A percentile compares a stretch with the other conserved stretches of the same genome.
These are phyloP conservation scores for Cremastobaeus sp. DNA, from an alignment of 2,888 invertebrate species.

Conservation along the genomic window DNA sequence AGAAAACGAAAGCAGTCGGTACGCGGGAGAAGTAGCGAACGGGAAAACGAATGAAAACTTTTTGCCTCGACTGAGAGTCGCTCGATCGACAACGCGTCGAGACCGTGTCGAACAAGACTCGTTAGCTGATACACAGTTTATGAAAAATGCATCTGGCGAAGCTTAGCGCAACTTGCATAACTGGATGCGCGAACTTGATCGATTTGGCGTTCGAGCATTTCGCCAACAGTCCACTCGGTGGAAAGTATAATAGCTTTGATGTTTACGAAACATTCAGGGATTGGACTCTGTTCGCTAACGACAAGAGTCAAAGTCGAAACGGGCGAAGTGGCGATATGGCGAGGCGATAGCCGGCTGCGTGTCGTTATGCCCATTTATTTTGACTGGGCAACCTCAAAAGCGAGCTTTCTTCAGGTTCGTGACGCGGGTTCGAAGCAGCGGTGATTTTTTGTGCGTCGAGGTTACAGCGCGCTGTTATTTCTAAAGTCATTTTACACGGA, in stretches of 20 bases:
- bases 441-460: constrained; percentile 61
- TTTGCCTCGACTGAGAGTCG: constrained; percentile 12
- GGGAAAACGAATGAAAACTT: constrained; percentile 36
- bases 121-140: constrained; percentile 72
- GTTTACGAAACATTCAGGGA: no score
- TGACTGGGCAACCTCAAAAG: constrained; percentile 76
- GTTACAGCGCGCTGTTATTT: constrained; percentile 62
- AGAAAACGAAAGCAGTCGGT: constrained; percentile 55
- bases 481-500: constrained; percentile 50
- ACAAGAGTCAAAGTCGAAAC: no score
- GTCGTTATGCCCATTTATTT: constrained; percentile 70
- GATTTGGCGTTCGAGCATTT: no score
- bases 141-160: constrained; percentile 4
- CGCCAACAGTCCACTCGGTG: no score
- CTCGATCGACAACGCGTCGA: constrained; percentile 46
- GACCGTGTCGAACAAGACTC: constrained; percentile 66
- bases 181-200: no score
- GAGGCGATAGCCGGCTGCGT: background rate
- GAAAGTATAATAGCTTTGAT: no score
- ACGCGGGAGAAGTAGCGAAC: constrained; percentile 16
- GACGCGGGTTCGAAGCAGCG: constrained; percentile 56
- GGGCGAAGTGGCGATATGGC: background rate
- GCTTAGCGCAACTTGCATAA: no score
- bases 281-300: no score
- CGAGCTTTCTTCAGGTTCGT: constrained; percentile 60